phyloP scores from a whole-genome alignment of 1,140 invertebrate genomes.

The Archivesica marissinica region DNA sequence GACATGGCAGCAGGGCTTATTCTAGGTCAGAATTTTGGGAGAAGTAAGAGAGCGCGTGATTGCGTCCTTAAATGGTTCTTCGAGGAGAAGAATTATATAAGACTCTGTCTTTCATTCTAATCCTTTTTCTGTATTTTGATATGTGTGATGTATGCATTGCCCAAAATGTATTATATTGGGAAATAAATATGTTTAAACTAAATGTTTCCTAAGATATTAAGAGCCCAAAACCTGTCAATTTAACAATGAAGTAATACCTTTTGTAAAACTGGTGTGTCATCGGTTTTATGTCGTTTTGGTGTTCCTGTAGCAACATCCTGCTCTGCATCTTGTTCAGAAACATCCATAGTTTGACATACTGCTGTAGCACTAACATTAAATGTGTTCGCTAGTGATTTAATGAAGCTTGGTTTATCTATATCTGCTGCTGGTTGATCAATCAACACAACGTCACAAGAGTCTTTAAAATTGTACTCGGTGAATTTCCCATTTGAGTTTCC shows the following conservation, averaged over 20 bases:
- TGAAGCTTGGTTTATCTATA: not conserved
- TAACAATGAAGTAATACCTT: not conserved
- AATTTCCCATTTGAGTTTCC: constrained; percentile 19
- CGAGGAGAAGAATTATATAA: no score
- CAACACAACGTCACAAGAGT: constrained; percentile 56
- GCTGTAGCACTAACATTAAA: not conserved
- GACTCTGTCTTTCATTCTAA: no score
- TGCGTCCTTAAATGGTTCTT: no score
- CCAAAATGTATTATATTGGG: not conserved
- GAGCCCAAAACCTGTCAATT: not conserved
- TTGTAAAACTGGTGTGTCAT: not conserved
- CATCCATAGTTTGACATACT: not conserved
- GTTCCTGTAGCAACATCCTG: not conserved
- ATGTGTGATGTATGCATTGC: no score
- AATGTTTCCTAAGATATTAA: not conserved
- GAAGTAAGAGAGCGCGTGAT: no score
- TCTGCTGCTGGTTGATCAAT: constrained; percentile 35
- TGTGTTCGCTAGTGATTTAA: not conserved
- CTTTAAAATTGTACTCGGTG: not conserved
- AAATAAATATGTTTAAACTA: not conserved
- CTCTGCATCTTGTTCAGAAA: not conserved
- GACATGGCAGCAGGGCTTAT: no score
- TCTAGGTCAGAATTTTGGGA: no score
- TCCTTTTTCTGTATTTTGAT: no score
- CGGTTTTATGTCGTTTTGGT: not conserved